Evolutionary conservation across 2,888 invertebrate species (phyloP), one percentile per base, ranked within the genome.

Genomic region (Habroteleia sp.): DNA sequence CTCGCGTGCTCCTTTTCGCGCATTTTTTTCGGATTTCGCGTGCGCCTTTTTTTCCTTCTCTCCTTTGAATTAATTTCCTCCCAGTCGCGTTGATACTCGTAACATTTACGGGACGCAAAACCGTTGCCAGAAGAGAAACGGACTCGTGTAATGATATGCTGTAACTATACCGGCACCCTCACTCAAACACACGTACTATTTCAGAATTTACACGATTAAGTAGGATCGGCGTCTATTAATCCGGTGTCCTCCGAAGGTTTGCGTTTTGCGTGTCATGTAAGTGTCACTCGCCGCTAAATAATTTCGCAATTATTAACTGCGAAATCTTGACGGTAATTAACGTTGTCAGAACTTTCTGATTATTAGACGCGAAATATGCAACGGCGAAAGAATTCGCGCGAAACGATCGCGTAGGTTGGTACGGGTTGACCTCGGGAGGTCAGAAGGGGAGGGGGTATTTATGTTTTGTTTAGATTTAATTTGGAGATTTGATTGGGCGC

Each of bases 101-200:
- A 71, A 71, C 71, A 71, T 63, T 71, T 71, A 62, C 31, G 54
- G 42, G 46, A 71, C 25, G 54, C 37, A 39, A 56, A 71, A 71
- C 71, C 71, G 71, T 62, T 71, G 71, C 56, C 63, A 56, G 48
- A 56, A 71, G 71, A 71, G 72, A 72, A 72, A 72, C 63, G 69
- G 37, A 46, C 42, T 31, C 69, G 44, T 62, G 69, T 69, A 60
- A 69, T 69, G 69, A 69, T 60, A 69, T 69, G 69, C 69, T 62
- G 69, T 25, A 46, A 62, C 60, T 52, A 69, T 62, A 69, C 44
- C 50, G 37, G 14, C 62, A 31, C 52, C 14, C 62, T 52, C 60
- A 62, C 69, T 52, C 69, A 44, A 44, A 46, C 60, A 25, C 11
- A 44, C 56, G 48, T 52, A 72, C 56, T 63, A 60, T 60, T 58